Percentiles rank a stretch among this genome's conserved stretches.
phyloP scores from a whole-genome alignment of 2,888 invertebrate genomes.

The Maniola hyperantus region DNA sequence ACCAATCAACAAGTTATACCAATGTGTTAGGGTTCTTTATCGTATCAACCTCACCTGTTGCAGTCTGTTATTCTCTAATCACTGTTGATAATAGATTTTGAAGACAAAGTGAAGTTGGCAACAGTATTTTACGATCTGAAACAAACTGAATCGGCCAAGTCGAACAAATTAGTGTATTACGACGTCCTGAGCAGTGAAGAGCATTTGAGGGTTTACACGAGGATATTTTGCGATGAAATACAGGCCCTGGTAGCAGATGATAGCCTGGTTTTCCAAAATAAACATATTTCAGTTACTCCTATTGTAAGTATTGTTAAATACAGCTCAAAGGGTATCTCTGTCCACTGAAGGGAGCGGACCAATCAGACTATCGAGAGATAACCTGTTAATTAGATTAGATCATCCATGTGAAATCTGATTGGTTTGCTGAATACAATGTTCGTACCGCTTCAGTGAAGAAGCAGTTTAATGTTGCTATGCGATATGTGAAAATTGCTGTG shows the following conservation, averaged over 20 bases:
- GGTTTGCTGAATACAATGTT: too few relatives aligned
- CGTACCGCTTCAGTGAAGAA: too few relatives aligned
- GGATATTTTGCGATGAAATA: slow-evolving; percentile 74
- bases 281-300: slow-evolving; percentile 79
- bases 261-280: slow-evolving; percentile 60
- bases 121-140: slow-evolving; percentile 63
- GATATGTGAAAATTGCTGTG: too few relatives aligned
- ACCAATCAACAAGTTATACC: not conserved
- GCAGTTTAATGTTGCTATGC: too few relatives aligned
- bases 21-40: not conserved
- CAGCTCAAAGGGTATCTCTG: too few relatives aligned
- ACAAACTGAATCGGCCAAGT: slow-evolving; percentile 62
- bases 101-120: slow-evolving; percentile 71
- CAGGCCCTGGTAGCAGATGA: slow-evolving; percentile 71
- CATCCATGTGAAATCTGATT: too few relatives aligned
- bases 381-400: too few relatives aligned
- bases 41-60: not conserved
- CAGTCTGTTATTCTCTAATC: not conserved
- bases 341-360: too few relatives aligned
- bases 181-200: slow-evolving; percentile 70
- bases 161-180: slow-evolving; percentile 63
- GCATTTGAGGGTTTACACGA: slow-evolving; percentile 69
- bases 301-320: slow-evolving; percentile 64
- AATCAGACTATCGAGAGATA: too few relatives aligned
- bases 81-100: slow-evolving; percentile 55